These are phyloP conservation scores for Apaloderma vittatum DNA, from an alignment of 2,113 vertebrate species.

Conservation along the genomic window DNA sequence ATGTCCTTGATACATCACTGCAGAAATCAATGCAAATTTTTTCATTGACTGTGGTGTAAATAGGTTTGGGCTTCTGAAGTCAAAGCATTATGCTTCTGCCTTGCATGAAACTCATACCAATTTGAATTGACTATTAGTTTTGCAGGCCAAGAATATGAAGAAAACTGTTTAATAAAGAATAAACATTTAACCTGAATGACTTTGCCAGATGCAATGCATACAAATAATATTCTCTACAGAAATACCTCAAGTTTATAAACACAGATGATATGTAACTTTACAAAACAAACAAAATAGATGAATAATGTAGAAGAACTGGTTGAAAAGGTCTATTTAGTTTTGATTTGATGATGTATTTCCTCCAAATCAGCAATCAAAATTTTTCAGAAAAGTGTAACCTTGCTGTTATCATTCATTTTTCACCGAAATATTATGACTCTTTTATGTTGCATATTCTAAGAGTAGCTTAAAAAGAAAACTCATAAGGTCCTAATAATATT, in stretches of 20 bases:
- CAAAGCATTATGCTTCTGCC: neutral
- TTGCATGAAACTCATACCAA: neutral
- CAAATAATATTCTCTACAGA: neutral
- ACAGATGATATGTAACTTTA: conserved; percentile 4
- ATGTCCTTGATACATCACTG: neutral
- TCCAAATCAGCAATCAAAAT: neutral
- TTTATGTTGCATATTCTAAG: neutral
- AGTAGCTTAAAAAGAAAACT: neutral
- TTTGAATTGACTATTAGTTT: neutral
- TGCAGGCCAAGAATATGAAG: neutral
- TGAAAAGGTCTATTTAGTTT: neutral
- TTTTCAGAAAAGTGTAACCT: neutral
- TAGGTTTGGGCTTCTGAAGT: neutral
- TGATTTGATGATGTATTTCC: neutral
- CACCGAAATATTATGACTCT: neutral
- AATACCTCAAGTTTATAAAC: neutral
- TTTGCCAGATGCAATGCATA: neutral
- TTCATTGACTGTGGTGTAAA: neutral
- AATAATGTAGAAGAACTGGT: conserved; percentile 1
- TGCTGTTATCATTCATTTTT: neutral
- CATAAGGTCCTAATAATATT: neutral
- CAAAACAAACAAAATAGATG: conserved; percentile 22
- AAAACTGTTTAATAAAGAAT: neutral
- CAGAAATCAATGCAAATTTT: neutral
- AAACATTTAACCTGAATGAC: conserved; percentile 7